These are phyloP conservation scores for Eupithecia exiguata DNA, from an alignment of 2,888 invertebrate species.

Conservation along the genomic window DNA sequence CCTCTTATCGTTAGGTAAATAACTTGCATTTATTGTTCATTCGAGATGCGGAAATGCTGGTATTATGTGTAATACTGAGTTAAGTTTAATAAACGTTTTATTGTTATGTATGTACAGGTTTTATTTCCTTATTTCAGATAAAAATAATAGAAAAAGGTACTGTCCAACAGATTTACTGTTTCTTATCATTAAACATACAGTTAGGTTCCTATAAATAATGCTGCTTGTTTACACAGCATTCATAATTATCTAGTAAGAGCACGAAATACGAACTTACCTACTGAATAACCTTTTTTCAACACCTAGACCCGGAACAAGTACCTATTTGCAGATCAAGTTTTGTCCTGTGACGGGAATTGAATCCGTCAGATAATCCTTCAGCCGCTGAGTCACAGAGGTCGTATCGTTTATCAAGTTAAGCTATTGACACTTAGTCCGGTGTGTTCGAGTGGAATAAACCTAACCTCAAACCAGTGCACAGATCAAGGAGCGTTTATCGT, in stretches of 20 bases:
- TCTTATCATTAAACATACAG: not conserved
- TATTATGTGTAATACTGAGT: constrained; percentile 25
- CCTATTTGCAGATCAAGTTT: too few species aligned
- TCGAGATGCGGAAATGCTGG: constrained; percentile 38
- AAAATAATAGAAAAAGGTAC: constrained; percentile 17
- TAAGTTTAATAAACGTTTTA: constrained; percentile 36
- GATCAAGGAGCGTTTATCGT: not conserved
- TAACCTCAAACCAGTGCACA: not conserved
- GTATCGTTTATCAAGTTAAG: not conserved
- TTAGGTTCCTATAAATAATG: not conserved
- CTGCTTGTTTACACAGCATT: not conserved
- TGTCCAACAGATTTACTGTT: constrained; percentile 3
- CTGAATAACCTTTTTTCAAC: not conserved
- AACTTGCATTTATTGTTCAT: constrained; percentile 19
- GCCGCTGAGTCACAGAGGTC: not conserved
- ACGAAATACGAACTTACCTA: too few species aligned
- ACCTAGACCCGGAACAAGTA: not conserved
- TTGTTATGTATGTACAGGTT: constrained; percentile 30
- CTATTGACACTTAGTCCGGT: not conserved
- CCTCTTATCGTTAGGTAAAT: constrained; percentile 14
- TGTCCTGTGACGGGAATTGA: not conserved
- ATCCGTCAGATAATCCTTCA: not conserved
- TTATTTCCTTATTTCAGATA: constrained; percentile 40
- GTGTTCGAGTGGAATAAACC: not conserved
- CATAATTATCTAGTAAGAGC: not conserved